Evolutionary conservation across 1,140 invertebrate species (phyloP), one percentile per base, ranked within the genome.

Genomic region (Camponotus pennsylvanicus): DNA sequence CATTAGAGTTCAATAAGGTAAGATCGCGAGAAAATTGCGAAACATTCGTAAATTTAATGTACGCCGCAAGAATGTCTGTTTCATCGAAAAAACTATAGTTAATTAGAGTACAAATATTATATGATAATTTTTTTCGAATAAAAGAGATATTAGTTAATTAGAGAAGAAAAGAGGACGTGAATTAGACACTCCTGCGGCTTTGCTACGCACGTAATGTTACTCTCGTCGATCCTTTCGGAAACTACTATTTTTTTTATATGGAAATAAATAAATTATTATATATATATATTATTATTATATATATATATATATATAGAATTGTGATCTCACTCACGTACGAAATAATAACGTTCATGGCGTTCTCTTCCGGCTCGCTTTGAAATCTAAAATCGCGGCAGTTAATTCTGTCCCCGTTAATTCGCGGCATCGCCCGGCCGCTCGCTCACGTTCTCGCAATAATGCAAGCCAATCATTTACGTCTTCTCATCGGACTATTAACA

Each of bases 401-500:
- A 45, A 87, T 86, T 82, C 76, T 66, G 69, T 70, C 64, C 67
- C 15, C 55, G 55, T 49, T 82, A 61, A 85, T 61, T 82, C 57
- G 15, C 45, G 18, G 27, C 37, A n/a, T 8, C n/a, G 11, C 45
- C 61, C 64, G 27, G 32, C 67, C 40, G 49, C 13, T 76, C 34
- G 49, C 27, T 52, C 49, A 32, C 55, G 4, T 27, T 27, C 57
- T 63, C 55, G 34, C 55, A n/a, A 32, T 57, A 89, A 78, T 55
- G 79, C 57, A 52, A 63, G 77, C 79, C 55, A 86, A 90, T 90
- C 88, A 88, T 86, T 88, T 85, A 88, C 45, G 85, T 77, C 86
- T 85, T 63, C 88, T 55, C 88, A 64, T 79, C 49, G 85, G 79
- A 80, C 86, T 88, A 90, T 90, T 90, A 90, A 90, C 77, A 52